Conservation (phyloP, 2,797 vertebrate genomes). For the Onychomys leucogaster region DNA sequence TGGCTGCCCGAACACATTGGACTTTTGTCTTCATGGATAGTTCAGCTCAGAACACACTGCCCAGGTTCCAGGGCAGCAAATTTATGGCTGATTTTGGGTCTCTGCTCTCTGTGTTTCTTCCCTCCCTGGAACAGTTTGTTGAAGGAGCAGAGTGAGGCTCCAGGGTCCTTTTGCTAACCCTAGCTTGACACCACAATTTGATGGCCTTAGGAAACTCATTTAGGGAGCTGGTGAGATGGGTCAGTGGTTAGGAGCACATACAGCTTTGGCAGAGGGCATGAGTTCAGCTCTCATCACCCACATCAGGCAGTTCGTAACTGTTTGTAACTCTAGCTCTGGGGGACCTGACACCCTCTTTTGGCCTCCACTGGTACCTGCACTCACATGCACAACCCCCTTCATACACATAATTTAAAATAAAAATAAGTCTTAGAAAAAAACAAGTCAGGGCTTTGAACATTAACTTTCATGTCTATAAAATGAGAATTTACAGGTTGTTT, state of each 20-base stretch:
- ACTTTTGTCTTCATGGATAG: constrained; percentile 51
- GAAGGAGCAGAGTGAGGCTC: not conserved
- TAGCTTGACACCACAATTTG: not conserved
- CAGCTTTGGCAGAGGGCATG: not conserved
- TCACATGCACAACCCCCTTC: not conserved
- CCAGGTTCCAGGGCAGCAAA: constrained; percentile 22
- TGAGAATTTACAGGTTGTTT: not conserved
- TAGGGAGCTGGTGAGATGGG: not conserved
- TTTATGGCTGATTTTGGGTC: not conserved
- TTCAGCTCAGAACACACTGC: not conserved
- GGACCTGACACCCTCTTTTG: not conserved
- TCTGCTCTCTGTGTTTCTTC: not conserved
- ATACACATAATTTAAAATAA: not conserved
- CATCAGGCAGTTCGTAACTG: not conserved
- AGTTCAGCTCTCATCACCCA: not conserved
- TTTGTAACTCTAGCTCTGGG: not conserved
- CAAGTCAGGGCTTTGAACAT: not conserved
- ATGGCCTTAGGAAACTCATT: not conserved
- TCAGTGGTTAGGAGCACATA: not conserved
- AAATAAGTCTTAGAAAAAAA: not conserved
- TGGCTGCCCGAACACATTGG: not conserved
- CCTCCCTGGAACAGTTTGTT: not conserved
- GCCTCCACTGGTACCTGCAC: not conserved
- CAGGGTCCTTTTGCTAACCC: not conserved
- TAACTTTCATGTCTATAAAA: not conserved